Base-by-base conservation (phyloP, 2,888 invertebrate genomes). In the Mesodorylaimus sp. region DNA sequence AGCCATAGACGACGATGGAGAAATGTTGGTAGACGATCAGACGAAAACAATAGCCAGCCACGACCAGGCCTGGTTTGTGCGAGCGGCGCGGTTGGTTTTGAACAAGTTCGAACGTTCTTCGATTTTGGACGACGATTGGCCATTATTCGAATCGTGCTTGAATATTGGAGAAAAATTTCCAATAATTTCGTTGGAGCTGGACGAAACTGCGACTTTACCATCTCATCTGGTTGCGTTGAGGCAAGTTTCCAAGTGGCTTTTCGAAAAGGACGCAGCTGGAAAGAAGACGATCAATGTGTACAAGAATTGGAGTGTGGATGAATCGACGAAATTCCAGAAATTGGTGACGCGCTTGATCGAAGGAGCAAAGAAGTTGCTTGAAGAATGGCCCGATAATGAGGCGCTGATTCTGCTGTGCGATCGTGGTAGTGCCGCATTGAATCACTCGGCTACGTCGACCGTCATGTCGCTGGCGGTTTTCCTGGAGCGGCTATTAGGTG, bases 391-490 rank as follows among this genome's bases (percentile, higher is more conserved):
- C 7, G 47, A 48, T 2, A 26, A 42, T 27, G 43, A 23, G 2
- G 2, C 32, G 5, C 26, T 51, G 48, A 13, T n/a, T 7, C 25
- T 19, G 19, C 32, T 51, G 13, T 19, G 10, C 2, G 29, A 24
- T 5, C 1, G 19, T 19, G 24, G 25, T 24, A 38, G 24, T 28
- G 2, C n/a, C 10, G 39, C 45, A 21, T 28, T 29, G 19, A 13
- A 10, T 5, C 37, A 21, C 2, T 36, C 49, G 0, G 74, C 86
- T 0, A 79, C 79, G 0, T 80, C 83, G 54, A 81, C 93, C 0
- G 71, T 95, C 2, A 81, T 86, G 52, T 79, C 87, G 56, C 87
- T 86, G 62, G 76, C 89, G 1, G 81, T 83, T 0, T 91, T 91
- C 1, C 73, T 95, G 48, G 95, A 97, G 68, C 72, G 89, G 45